These are phyloP conservation scores for Heterotilapia buettikoferi DNA, from an alignment of 2,113 vertebrate species.

Conservation along the genomic window DNA sequence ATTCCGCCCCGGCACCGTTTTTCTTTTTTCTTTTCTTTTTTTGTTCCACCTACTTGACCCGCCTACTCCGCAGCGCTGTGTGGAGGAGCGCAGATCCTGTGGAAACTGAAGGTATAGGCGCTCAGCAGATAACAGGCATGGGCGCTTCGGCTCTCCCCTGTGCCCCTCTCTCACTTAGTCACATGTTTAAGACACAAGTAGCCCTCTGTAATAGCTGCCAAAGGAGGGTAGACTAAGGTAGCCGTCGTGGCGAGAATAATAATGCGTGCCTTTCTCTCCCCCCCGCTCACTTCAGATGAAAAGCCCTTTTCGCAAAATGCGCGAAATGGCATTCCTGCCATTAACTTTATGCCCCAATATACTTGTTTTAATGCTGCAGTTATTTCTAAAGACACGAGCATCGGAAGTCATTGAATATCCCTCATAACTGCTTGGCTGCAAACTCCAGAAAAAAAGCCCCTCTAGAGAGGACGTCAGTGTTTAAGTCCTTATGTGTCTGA, in stretches of 20 bases:
- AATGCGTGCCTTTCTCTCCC: conserved; percentile 7
- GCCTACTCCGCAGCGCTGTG: conserved; percentile 57
- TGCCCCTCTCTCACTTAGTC: conserved; percentile 58
- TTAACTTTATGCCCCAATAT: conserved; percentile 11
- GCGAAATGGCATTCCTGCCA: conserved; percentile 7
- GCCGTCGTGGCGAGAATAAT: conserved; percentile 45
- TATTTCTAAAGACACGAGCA: conserved; percentile 2
- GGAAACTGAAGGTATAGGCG: conserved; percentile 29
- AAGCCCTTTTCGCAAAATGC: not conserved
- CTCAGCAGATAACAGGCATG: conserved; percentile 27
- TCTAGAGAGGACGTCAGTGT: conserved; percentile 6
- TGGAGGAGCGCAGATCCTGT: conserved; percentile 38
- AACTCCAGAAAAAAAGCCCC: not conserved
- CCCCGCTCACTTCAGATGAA: not conserved
- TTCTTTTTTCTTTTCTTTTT: not conserved
- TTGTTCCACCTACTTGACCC: conserved; percentile 49
- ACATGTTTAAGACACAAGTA: conserved; percentile 75
- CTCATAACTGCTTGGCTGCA: not conserved
- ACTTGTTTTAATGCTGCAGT: not conserved
- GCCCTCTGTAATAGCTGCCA: conserved; percentile 69
- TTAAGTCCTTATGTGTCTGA: conserved; percentile 32
- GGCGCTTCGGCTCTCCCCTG: conserved; percentile 33
- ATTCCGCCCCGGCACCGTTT: conserved; percentile 34
- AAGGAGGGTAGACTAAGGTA: conserved; percentile 30
- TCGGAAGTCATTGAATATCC: not conserved